A percentile compares a stretch with the other conserved stretches of the same genome.
phyloP scores from a whole-genome alignment of 1,140 invertebrate genomes.

The Conopomorpha cramerella region DNA sequence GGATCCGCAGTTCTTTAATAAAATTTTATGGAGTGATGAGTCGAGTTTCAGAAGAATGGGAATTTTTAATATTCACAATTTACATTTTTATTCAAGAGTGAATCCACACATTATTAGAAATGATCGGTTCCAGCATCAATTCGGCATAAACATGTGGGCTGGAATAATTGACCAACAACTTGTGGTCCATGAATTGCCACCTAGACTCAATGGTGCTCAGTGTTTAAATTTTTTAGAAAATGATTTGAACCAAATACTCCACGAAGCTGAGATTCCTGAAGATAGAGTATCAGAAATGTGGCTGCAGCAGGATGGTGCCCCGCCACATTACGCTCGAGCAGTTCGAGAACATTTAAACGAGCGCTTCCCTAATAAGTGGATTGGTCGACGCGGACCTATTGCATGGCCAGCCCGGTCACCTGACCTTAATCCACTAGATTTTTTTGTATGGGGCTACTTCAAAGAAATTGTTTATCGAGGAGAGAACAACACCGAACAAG shows the following conservation, averaged over 20 bases:
- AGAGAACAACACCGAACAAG: conserved; percentile 8
- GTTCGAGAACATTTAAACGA: conserved; percentile 19
- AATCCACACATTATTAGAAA: neutral
- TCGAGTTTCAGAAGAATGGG: neutral
- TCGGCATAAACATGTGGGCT: conserved; percentile 21
- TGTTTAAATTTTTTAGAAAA: conserved; percentile 16
- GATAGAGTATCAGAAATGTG: conserved; percentile 12
- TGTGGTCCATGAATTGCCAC: conserved; percentile 20
- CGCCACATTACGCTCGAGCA: conserved; percentile 15
- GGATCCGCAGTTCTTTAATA: neutral
- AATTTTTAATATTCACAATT: neutral
- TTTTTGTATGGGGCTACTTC: conserved; percentile 34
- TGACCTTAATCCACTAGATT: conserved; percentile 40
- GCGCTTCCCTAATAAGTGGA: conserved; percentile 24
- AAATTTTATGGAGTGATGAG: neutral
- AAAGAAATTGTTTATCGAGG: conserved; percentile 21
- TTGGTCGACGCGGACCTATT: conserved; percentile 30
- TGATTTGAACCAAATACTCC: conserved; percentile 17
- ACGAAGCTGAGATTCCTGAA: conserved; percentile 10
- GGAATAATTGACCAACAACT: conserved; percentile 20
- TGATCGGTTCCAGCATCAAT: neutral
- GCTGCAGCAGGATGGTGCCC: conserved; percentile 10
- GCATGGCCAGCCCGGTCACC: conserved; percentile 38
- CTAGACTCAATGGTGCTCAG: conserved; percentile 9
- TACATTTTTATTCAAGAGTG: neutral